Evolutionary conservation across 2,113 vertebrate genomes (phyloP), one percentile per base, ranked within the genome.

Genomic region (Paramisgurnus dabryanus): DNA sequence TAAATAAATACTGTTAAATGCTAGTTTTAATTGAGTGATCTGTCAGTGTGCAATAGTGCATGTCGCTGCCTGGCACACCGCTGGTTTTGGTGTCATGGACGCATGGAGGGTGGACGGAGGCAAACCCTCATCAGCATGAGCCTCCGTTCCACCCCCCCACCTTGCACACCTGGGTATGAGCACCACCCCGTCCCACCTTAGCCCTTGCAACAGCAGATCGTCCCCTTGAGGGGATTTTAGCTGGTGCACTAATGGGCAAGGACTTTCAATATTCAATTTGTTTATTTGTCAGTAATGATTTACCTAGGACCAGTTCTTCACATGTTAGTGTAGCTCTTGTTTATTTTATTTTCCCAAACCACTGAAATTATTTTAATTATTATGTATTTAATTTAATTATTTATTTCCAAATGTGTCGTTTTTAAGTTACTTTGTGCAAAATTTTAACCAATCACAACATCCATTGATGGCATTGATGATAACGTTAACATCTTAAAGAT

Each of bases 121-220:
- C 91, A 88, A 91, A 91, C 83, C 90, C 80, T 93, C 90, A 90
- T 89, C 88, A 93, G 93, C 93, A 94, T 94, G 93, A 89, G 88
- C 92, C 92, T 93, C 90, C 86, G 89, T 80, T 86, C 86, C 90
- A 89, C 90, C 85, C 87, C 87, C 89, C 91, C 88, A 88, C 85
- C 89, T 89, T 89, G 89, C 88, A 93, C 89, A 91, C 93, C 93
- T 93, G 92, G 92, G 89, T 93, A 93, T 93, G 92, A 94, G 92
- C 92, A 93, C 91, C 91, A 90, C 92, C 91, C 93, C 89, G 61
- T 82, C 86, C 78, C 61, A 67, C 53, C 74, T 67, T 82, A 82
- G 72, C 87, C 81, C 87, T 83, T 85, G 69, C 73, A 40, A 40
- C 27, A 66, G 67, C 75, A 50, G 41, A 17, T 27, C 63, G 10